phyloP scores from a whole-genome alignment of 2,888 invertebrate genomes.

The Ochropacha duplaris region DNA sequence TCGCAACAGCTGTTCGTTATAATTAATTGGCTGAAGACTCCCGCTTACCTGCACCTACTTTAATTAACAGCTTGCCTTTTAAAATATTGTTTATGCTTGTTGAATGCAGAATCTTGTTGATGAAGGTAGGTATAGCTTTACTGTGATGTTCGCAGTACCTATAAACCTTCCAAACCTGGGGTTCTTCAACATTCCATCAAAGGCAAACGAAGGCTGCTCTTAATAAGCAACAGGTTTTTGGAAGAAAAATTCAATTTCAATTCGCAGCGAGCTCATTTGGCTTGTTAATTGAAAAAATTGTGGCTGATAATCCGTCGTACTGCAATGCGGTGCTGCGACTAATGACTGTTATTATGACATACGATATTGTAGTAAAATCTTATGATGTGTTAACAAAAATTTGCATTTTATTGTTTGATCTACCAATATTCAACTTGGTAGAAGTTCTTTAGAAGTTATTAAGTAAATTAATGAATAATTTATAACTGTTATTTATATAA shows the following conservation, averaged over 20 bases:
- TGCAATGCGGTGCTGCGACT: conserved; percentile 67
- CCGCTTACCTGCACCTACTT: conserved; percentile 31
- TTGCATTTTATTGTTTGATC: not conserved
- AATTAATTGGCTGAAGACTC: conserved; percentile 32
- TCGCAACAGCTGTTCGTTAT: conserved; percentile 32
- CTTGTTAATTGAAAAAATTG: conserved; percentile 72
- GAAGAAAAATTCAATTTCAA: conserved; percentile 22
- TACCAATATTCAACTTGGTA: too few relatives aligned
- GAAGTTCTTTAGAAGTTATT: too few relatives aligned
- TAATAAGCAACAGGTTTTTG: not conserved
- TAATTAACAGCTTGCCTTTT: conserved; percentile 32
- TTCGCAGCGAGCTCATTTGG: conserved; percentile 56
- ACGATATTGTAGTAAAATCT: conserved; percentile 25
- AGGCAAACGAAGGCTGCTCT: not conserved
- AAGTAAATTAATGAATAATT: too few relatives aligned
- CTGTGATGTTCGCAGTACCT: too few relatives aligned
- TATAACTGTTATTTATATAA: too few relatives aligned
- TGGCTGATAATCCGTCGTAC: conserved; percentile 66
- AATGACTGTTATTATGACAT: conserved; percentile 31
- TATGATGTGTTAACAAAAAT: not conserved
- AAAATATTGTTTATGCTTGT: not conserved
- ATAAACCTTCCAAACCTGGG: too few relatives aligned
- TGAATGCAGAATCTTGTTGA: not conserved
- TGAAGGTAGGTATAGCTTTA: not conserved
- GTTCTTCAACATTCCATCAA: too few relatives aligned